A percentile compares a stretch with the other conserved stretches of the same genome.
These are phyloP conservation scores for Steinernema hermaphroditum DNA, from an alignment of 2,888 invertebrate genomes.

Conservation along the genomic window DNA sequence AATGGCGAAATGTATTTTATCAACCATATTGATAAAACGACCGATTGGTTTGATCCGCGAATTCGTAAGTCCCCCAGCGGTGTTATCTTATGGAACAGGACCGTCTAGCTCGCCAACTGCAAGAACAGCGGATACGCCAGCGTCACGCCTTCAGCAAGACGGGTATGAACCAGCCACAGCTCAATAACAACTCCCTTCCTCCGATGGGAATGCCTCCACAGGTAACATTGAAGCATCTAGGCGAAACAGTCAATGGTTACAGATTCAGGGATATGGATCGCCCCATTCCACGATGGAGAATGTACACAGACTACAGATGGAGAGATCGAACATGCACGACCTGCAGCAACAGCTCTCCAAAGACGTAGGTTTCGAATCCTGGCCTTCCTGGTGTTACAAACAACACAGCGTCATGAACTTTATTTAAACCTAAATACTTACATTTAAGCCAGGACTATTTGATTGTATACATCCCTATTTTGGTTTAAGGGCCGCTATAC, in stretches of 20 bases:
- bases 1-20: slow-evolving; percentile 47
- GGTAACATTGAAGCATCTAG: background rate
- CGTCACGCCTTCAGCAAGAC: slow-evolving; percentile 29
- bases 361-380: slow-evolving; percentile 37
- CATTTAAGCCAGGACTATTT: too few relatives aligned
- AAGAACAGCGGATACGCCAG: slow-evolving; percentile 33
- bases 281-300: slow-evolving; percentile 22
- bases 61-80: slow-evolving; percentile 29
- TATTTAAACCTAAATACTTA: too few relatives aligned
- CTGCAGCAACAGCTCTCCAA: slow-evolving; percentile 47
- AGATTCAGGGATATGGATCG: background rate
- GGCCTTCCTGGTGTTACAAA: too few relatives aligned
- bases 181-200: slow-evolving; percentile 18
- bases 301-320: slow-evolving; percentile 35
- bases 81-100: background rate
- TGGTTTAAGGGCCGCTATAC: too few relatives aligned
- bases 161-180: slow-evolving; percentile 11
- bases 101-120: slow-evolving; percentile 22
- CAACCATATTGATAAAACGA: slow-evolving; percentile 43
- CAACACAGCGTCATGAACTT: too few relatives aligned
- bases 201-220: slow-evolving; percentile 17
- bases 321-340: slow-evolving; percentile 46
- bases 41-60: slow-evolving; percentile 48
- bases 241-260: background rate
- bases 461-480: too few relatives aligned